Conservation (phyloP, 2,113 vertebrate species). For the Hypanus sabinus region DNA sequence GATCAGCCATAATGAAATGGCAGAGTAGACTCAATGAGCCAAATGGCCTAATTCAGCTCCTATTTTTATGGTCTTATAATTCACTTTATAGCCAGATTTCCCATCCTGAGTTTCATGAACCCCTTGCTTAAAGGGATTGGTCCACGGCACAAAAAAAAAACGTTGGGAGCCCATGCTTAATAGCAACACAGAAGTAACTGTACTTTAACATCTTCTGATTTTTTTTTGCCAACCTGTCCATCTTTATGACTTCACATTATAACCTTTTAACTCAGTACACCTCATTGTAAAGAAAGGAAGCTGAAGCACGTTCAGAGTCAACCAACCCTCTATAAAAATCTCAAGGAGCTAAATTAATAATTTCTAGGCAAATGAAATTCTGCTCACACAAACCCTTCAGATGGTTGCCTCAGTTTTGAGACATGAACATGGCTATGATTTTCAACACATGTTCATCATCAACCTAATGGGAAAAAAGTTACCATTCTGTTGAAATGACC, state of each 20-base stretch:
- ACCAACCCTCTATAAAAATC: not conserved
- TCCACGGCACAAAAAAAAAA: too few species aligned
- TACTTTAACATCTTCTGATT: not conserved
- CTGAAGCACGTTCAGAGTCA: not conserved
- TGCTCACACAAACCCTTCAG: not conserved
- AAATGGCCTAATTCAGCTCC: too few species aligned
- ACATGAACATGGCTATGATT: not conserved
- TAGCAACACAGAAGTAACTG: too few species aligned
- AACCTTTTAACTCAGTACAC: not conserved
- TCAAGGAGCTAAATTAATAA: not conserved
- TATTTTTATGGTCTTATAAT: too few species aligned
- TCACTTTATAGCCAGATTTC: too few species aligned
- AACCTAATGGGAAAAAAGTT: not conserved
- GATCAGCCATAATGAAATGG: too few species aligned
- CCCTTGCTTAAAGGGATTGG: too few species aligned
- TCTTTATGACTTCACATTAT: not conserved
- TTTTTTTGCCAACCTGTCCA: not conserved
- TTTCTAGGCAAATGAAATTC: not conserved
- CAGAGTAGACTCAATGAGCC: too few species aligned
- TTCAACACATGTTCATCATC: slow-evolving; percentile 1
- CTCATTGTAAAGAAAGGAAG: not conserved
- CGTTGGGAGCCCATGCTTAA: too few species aligned
- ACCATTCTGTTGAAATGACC: not conserved
- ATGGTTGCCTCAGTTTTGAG: not conserved
- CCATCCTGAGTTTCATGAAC: too few species aligned